Percentiles rank a stretch among this genome's conserved stretches.
phyloP scores from a whole-genome alignment of 2,113 vertebrate genomes.

The Aplodontia rufa region DNA sequence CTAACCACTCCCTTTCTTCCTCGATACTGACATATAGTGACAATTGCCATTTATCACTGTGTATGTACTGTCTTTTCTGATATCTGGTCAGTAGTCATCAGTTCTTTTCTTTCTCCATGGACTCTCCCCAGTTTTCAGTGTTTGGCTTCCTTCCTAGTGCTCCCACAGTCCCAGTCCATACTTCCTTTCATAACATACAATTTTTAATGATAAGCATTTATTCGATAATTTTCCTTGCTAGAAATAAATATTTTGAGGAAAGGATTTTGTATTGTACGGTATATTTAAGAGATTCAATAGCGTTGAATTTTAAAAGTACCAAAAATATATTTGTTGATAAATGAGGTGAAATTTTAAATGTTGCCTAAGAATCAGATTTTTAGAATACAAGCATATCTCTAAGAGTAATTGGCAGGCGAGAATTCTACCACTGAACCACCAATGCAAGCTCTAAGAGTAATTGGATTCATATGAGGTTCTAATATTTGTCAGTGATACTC shows the following conservation, averaged over 20 bases:
- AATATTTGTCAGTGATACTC: not conserved
- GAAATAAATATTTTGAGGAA: not conserved
- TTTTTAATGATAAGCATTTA: not conserved
- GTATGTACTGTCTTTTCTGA: not conserved
- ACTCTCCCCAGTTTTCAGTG: not conserved
- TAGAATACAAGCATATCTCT: not conserved
- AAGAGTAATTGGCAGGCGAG: not conserved
- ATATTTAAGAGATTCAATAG: not conserved
- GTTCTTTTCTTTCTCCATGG: not conserved
- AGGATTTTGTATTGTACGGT: not conserved
- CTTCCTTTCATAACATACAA: not conserved
- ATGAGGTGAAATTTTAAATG: not conserved
- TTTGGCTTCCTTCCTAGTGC: not conserved
- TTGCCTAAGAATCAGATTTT: not conserved
- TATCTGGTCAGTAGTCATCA: not conserved
- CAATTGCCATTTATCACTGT: not conserved
- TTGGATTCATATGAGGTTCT: not conserved
- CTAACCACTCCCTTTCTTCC: not conserved
- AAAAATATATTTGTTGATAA: not conserved
- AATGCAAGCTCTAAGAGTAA: not conserved
- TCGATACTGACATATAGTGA: not conserved
- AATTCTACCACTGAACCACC: too few relatives aligned
- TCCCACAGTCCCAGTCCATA: not conserved
- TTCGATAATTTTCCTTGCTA: not conserved
- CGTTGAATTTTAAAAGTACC: not conserved